phyloP scores from a whole-genome alignment of 2,888 invertebrate species.

The Acleris emargana region DNA sequence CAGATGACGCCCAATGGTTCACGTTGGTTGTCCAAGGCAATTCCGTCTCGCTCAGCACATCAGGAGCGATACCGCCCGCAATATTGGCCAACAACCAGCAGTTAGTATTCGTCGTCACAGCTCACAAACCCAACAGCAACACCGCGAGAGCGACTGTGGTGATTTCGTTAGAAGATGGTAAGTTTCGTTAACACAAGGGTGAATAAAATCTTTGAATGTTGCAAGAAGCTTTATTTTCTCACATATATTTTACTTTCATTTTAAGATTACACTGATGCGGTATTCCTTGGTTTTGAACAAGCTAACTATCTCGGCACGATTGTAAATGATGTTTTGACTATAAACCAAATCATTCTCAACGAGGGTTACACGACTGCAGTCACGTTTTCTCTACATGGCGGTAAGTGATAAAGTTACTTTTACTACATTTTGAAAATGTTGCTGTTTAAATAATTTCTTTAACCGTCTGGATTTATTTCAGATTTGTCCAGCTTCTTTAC shows the following conservation, averaged over 20 bases:
- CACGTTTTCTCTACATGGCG: too few species aligned
- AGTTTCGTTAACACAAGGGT: neutral
- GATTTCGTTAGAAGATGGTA: slow-evolving; percentile 20
- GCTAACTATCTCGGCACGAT: slow-evolving; percentile 41
- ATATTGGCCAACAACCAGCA: slow-evolving; percentile 39
- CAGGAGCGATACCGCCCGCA: slow-evolving; percentile 31
- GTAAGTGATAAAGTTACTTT: too few species aligned
- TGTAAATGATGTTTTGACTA: slow-evolving; percentile 25
- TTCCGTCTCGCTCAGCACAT: slow-evolving; percentile 28
- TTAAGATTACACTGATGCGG: slow-evolving; percentile 34
- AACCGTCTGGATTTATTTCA: too few species aligned
- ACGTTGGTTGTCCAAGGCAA: slow-evolving; percentile 8
- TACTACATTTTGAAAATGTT: too few species aligned
- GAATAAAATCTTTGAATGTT: neutral
- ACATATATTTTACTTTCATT: neutral
- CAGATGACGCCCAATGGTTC: slow-evolving; percentile 30
- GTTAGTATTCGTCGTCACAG: slow-evolving; percentile 40
- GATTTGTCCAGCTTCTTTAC: neutral
- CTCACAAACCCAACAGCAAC: slow-evolving; percentile 35
- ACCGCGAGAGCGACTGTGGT: slow-evolving; percentile 35
- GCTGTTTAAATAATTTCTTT: too few species aligned
- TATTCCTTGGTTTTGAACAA: slow-evolving; percentile 43
- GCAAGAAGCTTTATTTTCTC: neutral
- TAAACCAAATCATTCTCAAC: slow-evolving; percentile 36
- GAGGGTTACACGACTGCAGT: slow-evolving; percentile 38